Percentiles rank a stretch among this genome's conserved stretches.
Evolutionary conservation across 1,140 invertebrate species (phyloP).

Genomic region (Camponotus vicinus): DNA sequence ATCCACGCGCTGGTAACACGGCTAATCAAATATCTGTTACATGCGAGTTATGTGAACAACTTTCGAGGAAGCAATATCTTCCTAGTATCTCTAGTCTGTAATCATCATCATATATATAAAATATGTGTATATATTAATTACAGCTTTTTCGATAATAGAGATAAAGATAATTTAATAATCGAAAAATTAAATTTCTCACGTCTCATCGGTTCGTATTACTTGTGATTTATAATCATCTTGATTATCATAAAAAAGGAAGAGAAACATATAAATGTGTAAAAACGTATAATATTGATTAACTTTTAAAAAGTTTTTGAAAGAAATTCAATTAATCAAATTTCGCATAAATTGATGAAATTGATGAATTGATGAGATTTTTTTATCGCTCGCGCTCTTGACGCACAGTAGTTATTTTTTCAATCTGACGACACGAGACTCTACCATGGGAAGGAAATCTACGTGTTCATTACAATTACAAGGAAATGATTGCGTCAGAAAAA

Average conservation of each 20-base stretch:
- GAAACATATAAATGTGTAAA: not conserved
- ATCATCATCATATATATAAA: not conserved
- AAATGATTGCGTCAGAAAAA: constrained; percentile 40
- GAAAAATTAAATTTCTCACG: constrained; percentile 3
- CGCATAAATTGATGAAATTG: not conserved
- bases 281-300: not conserved
- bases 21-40: constrained; percentile 64
- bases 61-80: constrained; percentile 58
- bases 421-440: not conserved
- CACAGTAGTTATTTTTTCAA: not conserved
- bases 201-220: not conserved
- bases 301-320: not conserved
- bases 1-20: constrained; percentile 51
- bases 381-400: not conserved
- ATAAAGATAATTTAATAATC: constrained; percentile 21
- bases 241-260: not conserved
- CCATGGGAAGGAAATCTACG: constrained; percentile 10
- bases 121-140: not conserved
- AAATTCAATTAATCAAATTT: not conserved
- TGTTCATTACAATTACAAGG: constrained; percentile 1
- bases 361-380: not conserved
- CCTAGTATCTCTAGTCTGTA: constrained; percentile 9
- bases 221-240: constrained; percentile 1
- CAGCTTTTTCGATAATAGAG: not conserved
- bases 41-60: constrained; percentile 60